These are phyloP conservation scores for Grallaria varia DNA, from an alignment of 2,113 vertebrate genomes.

Conservation along the genomic window DNA sequence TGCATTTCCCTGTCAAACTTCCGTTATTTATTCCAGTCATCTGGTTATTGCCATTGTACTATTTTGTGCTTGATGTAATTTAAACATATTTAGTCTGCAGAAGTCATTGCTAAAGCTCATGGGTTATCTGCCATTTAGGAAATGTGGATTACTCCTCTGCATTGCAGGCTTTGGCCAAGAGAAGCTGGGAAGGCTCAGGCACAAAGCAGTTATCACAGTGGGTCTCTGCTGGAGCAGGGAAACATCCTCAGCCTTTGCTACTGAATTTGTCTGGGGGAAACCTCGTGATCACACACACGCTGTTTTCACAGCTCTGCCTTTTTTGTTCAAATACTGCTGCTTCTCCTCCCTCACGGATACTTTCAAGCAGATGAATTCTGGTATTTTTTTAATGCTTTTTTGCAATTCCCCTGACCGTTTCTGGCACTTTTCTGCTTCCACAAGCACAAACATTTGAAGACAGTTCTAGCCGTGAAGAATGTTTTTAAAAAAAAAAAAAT, in stretches of 20 bases:
- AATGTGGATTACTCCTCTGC: not conserved
- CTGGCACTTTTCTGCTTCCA: not conserved
- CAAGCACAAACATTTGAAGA: not conserved
- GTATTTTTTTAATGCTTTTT: not conserved
- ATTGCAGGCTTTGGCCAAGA: conserved; percentile 3
- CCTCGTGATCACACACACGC: fast-evolving
- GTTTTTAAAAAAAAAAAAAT: not conserved
- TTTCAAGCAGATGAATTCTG: not conserved
- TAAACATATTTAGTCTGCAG: not conserved
- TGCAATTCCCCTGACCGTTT: not conserved
- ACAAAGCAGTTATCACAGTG: not conserved
- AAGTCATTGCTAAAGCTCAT: not conserved
- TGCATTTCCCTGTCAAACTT: not conserved
- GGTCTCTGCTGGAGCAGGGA: not conserved
- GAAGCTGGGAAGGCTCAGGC: not conserved
- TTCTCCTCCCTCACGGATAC: not conserved
- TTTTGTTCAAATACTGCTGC: not conserved
- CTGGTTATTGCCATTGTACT: not conserved
- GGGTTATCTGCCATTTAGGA: not conserved
- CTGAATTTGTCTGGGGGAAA: not conserved
- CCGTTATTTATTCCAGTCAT: not conserved
- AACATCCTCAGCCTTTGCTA: not conserved
- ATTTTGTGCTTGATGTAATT: not conserved
- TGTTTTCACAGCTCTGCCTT: not conserved
- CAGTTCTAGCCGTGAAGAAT: not conserved